Evolutionary conservation across 2,113 vertebrate species (phyloP).

Genomic region (Glaucomys volans): DNA sequence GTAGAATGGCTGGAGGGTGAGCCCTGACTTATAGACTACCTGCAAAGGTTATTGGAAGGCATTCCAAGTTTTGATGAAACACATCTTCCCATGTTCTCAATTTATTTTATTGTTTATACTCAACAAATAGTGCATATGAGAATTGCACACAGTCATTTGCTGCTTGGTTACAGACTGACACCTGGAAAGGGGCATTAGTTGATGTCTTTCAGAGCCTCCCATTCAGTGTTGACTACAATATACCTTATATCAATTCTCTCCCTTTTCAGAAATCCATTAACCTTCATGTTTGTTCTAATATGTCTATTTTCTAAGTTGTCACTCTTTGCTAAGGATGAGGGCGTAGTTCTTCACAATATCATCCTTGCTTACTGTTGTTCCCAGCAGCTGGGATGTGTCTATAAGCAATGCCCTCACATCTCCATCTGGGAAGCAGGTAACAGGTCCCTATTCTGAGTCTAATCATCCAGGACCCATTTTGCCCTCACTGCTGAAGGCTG

Average conservation of each 20-base stretch:
- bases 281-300: constrained; percentile 44
- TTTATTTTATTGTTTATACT: neutral
- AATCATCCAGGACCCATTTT: constrained; percentile 11
- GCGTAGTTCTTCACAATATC: neutral
- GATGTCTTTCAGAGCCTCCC: neutral
- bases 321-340: constrained; percentile 49
- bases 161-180: neutral
- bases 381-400: neutral
- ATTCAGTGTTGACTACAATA: neutral
- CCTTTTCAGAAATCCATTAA: constrained; percentile 30
- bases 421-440: constrained; percentile 45
- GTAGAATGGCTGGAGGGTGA: neutral
- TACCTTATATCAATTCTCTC: neutral
- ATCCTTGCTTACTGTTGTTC: neutral
- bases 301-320: constrained; percentile 30
- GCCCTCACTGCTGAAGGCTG: neutral
- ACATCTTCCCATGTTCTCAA: neutral
- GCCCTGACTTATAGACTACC: neutral
- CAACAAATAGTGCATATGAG: neutral
- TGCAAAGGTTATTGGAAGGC: neutral
- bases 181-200: neutral
- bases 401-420: neutral
- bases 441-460: neutral
- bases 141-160: neutral
- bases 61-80: neutral